Evolutionary conservation across 1,140 invertebrate genomes (phyloP).

Genomic region (Acromyrmex heyeri): DNA sequence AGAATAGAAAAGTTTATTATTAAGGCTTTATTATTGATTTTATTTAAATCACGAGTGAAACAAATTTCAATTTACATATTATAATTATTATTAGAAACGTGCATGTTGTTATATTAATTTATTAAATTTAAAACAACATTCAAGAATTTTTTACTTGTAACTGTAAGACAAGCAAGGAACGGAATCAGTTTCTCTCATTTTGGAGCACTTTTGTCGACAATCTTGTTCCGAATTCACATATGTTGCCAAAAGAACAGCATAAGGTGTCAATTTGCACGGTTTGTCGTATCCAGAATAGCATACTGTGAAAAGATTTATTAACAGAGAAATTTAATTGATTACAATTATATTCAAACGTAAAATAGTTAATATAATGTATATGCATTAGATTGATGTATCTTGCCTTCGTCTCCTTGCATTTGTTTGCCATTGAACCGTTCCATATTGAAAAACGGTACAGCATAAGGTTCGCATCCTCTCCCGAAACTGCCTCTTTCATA

Average conservation of each 20-base stretch:
- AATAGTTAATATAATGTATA: not conserved
- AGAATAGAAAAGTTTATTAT: not conserved
- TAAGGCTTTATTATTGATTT: not conserved
- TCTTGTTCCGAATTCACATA: constrained; percentile 89
- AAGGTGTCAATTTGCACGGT: constrained; percentile 89
- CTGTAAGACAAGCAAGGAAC: constrained; percentile 91
- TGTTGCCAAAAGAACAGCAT: constrained; percentile 89
- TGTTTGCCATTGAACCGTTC: constrained; percentile 23
- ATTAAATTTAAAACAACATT: not conserved
- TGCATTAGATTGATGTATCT: not conserved
- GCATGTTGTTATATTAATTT: not conserved
- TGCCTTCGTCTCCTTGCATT: constrained; percentile 53
- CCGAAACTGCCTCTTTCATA: constrained; percentile 93
- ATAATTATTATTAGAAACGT: not conserved
- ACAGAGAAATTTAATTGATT: not conserved
- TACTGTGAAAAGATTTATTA: constrained; percentile 84
- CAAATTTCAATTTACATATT: not conserved
- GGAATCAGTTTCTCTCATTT: constrained; percentile 87
- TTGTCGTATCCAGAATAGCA: constrained; percentile 92
- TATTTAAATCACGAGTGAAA: not conserved
- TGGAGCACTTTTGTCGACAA: constrained; percentile 90
- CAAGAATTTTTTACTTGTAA: constrained; percentile 85
- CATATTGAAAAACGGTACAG: constrained; percentile 64
- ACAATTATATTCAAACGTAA: constrained; percentile 16
- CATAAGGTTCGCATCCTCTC: constrained; percentile 91